phyloP scores from a whole-genome alignment of 2,888 invertebrate species.

The Spialia ferax region DNA sequence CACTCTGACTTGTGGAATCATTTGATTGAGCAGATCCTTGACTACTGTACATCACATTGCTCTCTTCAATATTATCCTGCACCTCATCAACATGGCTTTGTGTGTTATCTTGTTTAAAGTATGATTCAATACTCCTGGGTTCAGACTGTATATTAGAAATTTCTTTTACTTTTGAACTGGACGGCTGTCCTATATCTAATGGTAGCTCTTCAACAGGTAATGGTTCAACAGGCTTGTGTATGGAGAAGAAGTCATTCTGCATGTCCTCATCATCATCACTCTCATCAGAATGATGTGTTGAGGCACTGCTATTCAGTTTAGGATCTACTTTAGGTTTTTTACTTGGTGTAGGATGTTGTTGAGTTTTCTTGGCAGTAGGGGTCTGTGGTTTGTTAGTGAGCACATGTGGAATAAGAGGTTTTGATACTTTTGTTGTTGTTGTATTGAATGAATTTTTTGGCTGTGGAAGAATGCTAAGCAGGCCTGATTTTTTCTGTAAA shows the following conservation, averaged over 20 bases:
- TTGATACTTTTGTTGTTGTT: slow-evolving; percentile 66
- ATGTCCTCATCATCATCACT: slow-evolving; percentile 82
- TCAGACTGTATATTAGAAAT: slow-evolving; percentile 42
- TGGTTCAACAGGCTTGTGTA: slow-evolving; percentile 77
- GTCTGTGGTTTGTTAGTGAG: slow-evolving; percentile 69
- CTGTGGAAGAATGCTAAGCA: slow-evolving; percentile 90
- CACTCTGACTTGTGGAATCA: slow-evolving; percentile 30
- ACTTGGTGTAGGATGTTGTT: slow-evolving; percentile 52
- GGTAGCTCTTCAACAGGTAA: slow-evolving; percentile 68
- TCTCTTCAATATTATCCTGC: slow-evolving; percentile 49
- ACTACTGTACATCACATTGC: slow-evolving; percentile 14
- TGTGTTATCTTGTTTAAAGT: slow-evolving; percentile 65
- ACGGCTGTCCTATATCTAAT: slow-evolving; percentile 63
- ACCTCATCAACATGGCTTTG: slow-evolving; percentile 47
- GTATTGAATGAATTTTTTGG: slow-evolving; percentile 82
- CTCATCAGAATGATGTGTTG: slow-evolving; percentile 72
- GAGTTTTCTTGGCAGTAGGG: slow-evolving; percentile 57
- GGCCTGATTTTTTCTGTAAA: slow-evolving; percentile 87
- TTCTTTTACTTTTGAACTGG: slow-evolving; percentile 40
- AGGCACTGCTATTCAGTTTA: slow-evolving; percentile 43
- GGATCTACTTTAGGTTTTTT: slow-evolving; percentile 58
- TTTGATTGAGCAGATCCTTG: slow-evolving; percentile 10
- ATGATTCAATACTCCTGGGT: slow-evolving; percentile 66
- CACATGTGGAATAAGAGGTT: slow-evolving; percentile 77
- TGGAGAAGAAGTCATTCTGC: slow-evolving; percentile 84